These are phyloP conservation scores for Meriones psammophilus DNA, from an alignment of 2,797 vertebrate genomes.

Conservation along the genomic window DNA sequence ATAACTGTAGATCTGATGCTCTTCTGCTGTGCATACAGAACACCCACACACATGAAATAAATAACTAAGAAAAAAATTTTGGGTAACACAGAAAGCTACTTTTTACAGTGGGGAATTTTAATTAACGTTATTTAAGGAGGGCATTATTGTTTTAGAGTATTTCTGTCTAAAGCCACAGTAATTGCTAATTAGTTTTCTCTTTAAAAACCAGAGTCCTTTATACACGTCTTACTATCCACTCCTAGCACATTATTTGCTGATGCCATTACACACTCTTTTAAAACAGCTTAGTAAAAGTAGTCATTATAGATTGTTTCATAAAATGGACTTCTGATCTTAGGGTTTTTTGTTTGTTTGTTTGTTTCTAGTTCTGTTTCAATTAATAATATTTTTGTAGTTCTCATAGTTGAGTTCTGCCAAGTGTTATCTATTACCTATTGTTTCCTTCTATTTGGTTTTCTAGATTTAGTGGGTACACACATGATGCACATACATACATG, in stretches of 20 bases:
- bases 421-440: background rate
- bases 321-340: background rate
- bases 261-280: background rate
- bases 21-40: background rate
- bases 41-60: background rate
- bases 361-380: background rate
- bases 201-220: background rate
- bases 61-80: too few relatives aligned
- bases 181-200: background rate
- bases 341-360: background rate
- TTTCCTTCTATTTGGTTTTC: background rate
- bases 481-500: background rate
- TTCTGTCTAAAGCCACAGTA: background rate
- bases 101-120: slow-evolving; percentile 15
- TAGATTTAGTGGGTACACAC: background rate
- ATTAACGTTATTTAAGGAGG: background rate
- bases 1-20: background rate
- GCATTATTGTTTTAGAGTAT: background rate
- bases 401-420: background rate
- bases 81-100: background rate
- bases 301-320: background rate
- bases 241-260: background rate
- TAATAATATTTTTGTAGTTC: background rate
- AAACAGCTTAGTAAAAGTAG: background rate
- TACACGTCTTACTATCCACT: background rate